phyloP scores from a whole-genome alignment of 2,113 vertebrate species.

The Pontoporia blainvillei region DNA sequence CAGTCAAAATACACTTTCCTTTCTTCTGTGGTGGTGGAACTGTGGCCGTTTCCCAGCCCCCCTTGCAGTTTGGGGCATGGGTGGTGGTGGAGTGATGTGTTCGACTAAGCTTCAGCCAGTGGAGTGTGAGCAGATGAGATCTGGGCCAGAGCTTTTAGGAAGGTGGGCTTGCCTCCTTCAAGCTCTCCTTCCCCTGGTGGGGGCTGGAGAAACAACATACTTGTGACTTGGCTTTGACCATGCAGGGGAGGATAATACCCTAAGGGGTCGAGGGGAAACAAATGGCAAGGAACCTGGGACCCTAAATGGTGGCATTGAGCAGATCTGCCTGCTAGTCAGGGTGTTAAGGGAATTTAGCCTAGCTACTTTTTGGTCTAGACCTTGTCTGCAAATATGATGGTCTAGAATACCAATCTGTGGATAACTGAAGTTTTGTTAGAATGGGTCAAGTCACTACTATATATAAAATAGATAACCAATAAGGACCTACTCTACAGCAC shows the following conservation, averaged over 20 bases:
- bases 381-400: neutral
- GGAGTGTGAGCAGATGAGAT: neutral
- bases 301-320: neutral
- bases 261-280: neutral
- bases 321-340: neutral
- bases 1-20: neutral
- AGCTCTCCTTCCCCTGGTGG: neutral
- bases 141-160: neutral
- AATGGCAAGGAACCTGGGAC: neutral
- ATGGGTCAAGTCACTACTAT: neutral
- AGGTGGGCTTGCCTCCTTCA: neutral
- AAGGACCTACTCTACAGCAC: too few species aligned
- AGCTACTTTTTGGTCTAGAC: neutral
- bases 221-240: neutral
- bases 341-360: neutral
- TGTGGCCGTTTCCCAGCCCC: neutral
- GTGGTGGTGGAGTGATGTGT: neutral
- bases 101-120: neutral
- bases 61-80: neutral
- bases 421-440: neutral
- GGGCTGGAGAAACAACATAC: neutral
- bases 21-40: neutral
- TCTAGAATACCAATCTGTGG: neutral
- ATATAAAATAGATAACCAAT: too few species aligned
- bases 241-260: neutral